A percentile compares a stretch with the other conserved stretches of the same genome.
These are phyloP conservation scores for Numenius arquata DNA, from an alignment of 2,113 vertebrate species.

Conservation along the genomic window DNA sequence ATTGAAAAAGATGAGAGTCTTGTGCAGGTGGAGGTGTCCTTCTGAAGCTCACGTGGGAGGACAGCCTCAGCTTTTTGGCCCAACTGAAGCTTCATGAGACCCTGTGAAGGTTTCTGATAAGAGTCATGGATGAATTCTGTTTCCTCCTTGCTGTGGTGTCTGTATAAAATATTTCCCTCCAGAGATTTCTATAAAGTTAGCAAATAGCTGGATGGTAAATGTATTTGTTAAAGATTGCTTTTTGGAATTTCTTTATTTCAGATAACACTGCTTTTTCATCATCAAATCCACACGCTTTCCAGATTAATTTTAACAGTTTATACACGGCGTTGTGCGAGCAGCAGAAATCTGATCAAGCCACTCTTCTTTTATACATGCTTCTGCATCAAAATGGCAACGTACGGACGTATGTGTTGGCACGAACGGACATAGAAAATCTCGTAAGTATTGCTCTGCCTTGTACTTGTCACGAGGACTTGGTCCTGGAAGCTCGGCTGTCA, in stretches of 20 bases:
- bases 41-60: background rate
- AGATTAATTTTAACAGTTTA: slow-evolving; percentile 98
- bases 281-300: slow-evolving; percentile 88
- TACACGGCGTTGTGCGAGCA: slow-evolving; percentile 95
- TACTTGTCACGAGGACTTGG: fast-evolving
- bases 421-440: slow-evolving; percentile 96
- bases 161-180: background rate
- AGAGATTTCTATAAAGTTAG: background rate
- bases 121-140: background rate
- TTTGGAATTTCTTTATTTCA: slow-evolving; percentile 63
- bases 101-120: background rate
- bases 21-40: background rate
- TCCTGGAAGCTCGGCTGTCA: background rate
- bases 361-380: slow-evolving; percentile 91
- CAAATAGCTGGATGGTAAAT: background rate
- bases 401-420: slow-evolving; percentile 91
- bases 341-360: slow-evolving; percentile 94
- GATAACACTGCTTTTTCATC: slow-evolving; percentile 85
- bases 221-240: background rate
- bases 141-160: background rate
- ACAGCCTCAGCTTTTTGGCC: background rate
- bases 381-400: slow-evolving; percentile 95
- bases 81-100: background rate
- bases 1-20: background rate
- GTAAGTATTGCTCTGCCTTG: slow-evolving; percentile 67